A percentile compares a stretch with the other conserved stretches of the same genome.
phyloP scores from a whole-genome alignment of 2,797 vertebrate genomes.

The Aldrovandia affinis region DNA sequence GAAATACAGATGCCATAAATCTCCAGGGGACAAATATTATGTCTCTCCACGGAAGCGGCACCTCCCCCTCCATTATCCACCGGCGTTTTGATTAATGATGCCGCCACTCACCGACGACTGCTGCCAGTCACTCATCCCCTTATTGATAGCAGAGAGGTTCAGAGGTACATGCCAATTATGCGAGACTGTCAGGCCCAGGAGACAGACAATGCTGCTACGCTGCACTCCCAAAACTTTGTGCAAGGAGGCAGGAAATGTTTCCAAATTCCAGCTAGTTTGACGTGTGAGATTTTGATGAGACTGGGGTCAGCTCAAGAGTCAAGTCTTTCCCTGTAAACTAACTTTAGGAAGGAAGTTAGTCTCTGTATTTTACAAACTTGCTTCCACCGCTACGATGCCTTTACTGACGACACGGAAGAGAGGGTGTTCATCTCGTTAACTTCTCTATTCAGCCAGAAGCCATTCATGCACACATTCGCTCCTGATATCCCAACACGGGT shows the following conservation, averaged over 20 bases:
- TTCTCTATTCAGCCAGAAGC: not conserved
- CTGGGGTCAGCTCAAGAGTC: not conserved
- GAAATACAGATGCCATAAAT: conserved; percentile 53
- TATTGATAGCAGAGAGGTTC: conserved; percentile 59
- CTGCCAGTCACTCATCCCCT: conserved; percentile 64
- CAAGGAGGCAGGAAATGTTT: not conserved
- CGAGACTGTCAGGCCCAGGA: conserved; percentile 44
- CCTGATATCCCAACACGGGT: not conserved
- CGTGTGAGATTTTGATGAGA: conserved; percentile 6
- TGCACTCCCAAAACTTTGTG: not conserved
- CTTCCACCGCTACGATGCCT: conserved; percentile 12
- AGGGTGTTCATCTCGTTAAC: conserved; percentile 12
- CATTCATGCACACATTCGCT: not conserved
- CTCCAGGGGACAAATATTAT: conserved; percentile 27
- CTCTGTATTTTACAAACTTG: conserved; percentile 34
- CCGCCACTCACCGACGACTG: conserved; percentile 68
- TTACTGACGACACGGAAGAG: conserved; percentile 5
- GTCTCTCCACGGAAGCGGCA: conserved; percentile 63
- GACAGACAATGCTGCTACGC: conserved; percentile 36
- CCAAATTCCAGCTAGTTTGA: not conserved
- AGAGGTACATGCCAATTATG: conserved; percentile 42
- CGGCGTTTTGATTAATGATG: conserved; percentile 75
- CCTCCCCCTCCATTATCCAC: conserved; percentile 50
- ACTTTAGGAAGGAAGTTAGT: not conserved
- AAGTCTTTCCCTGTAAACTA: not conserved